A percentile compares a stretch with the other conserved stretches of the same genome.
Evolutionary conservation across 2,797 vertebrate species (phyloP).

Genomic region (Sebastes umbrosus): DNA sequence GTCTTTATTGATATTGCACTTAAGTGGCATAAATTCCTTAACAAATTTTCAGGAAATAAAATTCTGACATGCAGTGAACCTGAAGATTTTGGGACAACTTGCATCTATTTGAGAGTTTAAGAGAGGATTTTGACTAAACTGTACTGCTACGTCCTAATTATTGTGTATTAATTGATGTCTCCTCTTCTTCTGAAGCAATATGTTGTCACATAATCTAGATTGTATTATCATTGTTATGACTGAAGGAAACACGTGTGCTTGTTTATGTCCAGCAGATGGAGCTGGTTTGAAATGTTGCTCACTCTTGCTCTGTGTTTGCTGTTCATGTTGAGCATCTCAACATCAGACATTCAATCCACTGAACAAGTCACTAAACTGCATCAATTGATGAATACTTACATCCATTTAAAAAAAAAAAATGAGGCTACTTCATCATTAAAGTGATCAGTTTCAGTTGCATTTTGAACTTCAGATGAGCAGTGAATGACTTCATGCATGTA

Average conservation of each 20-base stretch:
- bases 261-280: conserved; percentile 53
- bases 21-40: too few relatives aligned
- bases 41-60: rapidly evolving
- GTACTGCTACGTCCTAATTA: not conserved
- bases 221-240: not conserved
- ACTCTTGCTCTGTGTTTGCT: not conserved
- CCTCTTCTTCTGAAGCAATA: not conserved
- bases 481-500: not conserved
- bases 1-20: too few relatives aligned
- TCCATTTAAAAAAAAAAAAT: not conserved
- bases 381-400: not conserved
- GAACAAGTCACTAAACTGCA: not conserved
- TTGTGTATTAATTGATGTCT: not conserved
- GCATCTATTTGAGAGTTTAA: not conserved
- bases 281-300: conserved; percentile 13
- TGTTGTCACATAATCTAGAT: not conserved
- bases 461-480: not conserved
- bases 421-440: not conserved
- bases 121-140: not conserved
- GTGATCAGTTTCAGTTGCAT: not conserved
- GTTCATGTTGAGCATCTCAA: not conserved
- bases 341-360: not conserved
- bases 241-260: not conserved
- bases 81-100: not conserved
- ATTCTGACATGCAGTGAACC: not conserved